Evolutionary conservation across 2,888 invertebrate species (phyloP), one percentile per base, ranked within the genome.

Genomic region (Ceraclea dissimilis): DNA sequence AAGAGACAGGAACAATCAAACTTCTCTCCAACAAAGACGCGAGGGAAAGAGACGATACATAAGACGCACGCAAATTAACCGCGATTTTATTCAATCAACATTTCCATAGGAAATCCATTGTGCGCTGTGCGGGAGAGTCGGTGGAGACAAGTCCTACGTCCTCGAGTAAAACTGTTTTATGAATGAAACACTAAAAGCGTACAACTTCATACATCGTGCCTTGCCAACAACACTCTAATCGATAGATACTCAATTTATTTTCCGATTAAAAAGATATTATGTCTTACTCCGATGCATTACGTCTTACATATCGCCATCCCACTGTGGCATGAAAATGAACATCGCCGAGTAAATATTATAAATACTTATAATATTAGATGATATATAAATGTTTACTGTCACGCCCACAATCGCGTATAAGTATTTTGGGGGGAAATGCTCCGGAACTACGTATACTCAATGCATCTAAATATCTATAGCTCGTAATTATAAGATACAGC

Each of bases 61-160:
- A 39, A 39, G 71, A 71, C 50, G 53, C 59, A 50, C 52, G 55
- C 53, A 71, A 54, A 56, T 53, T 39, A 39, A 39, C 39, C 56
- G 52, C 59, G 51, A 59, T 59, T 52, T 59, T 59, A 56, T 59
- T 59, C 59, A 59, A 52, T 56, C 51, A 48, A 51, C 39, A 39
- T 39, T 51, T 50, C 46, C 39, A 51, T 47, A 52, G 47, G 51
- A 52, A 51, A 51, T 34, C 55, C 43, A 55, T 51, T 55, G 52
- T 53, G 54, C 26, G 26, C 10, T 26, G 4, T 26, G 26, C n/a
- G n/a, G n/a, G n/a, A 26, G 26, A 26, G 26, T 10, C 10, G 26
- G 26, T 26, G 26, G 26, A 26, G 4, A 6, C 26, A n/a, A n/a
- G 5, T 26, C 26, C 26, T 26, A 26, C 26, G 26, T 26, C 26